These are phyloP conservation scores for Microcebus lehilahytsara DNA, from an alignment of 2,113 vertebrate species.

Conservation along the genomic window DNA sequence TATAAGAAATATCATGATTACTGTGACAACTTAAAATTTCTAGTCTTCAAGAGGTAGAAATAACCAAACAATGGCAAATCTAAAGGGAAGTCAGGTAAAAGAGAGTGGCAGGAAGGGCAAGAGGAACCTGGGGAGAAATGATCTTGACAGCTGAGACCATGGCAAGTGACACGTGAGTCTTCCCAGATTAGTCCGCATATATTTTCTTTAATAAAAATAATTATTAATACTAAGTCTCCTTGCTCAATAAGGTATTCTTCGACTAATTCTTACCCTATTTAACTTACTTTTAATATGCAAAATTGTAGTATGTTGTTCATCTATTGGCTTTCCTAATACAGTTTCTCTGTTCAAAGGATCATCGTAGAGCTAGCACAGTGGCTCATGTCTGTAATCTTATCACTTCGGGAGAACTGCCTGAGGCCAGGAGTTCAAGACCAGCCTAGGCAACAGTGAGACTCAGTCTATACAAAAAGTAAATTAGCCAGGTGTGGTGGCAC, in stretches of 20 bases:
- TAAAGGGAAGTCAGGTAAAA: neutral
- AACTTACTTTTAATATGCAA: neutral
- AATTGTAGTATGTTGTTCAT: neutral
- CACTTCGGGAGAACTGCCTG: too few relatives aligned
- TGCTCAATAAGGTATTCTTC: neutral
- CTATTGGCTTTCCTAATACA: neutral
- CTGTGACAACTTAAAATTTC: neutral
- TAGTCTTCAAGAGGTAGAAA: neutral
- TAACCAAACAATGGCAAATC: neutral
- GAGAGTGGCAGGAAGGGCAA: neutral
- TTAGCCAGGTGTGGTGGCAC: too few relatives aligned
- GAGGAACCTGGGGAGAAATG: neutral
- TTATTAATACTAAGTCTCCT: neutral
- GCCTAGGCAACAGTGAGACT: too few relatives aligned
- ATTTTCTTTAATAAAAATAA: neutral
- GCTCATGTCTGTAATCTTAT: too few relatives aligned
- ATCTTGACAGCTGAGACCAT: neutral
- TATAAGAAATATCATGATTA: neutral
- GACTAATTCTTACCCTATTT: neutral
- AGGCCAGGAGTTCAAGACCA: too few relatives aligned
- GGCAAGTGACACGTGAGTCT: accelerated
- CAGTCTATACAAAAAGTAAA: too few relatives aligned
- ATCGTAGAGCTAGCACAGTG: neutral
- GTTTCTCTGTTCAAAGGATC: neutral
- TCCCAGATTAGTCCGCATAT: neutral